A percentile compares a stretch with the other conserved stretches of the same genome.
These are phyloP conservation scores for Dolichoris vasculosae DNA, from an alignment of 1,140 invertebrate species.

Conservation along the genomic window DNA sequence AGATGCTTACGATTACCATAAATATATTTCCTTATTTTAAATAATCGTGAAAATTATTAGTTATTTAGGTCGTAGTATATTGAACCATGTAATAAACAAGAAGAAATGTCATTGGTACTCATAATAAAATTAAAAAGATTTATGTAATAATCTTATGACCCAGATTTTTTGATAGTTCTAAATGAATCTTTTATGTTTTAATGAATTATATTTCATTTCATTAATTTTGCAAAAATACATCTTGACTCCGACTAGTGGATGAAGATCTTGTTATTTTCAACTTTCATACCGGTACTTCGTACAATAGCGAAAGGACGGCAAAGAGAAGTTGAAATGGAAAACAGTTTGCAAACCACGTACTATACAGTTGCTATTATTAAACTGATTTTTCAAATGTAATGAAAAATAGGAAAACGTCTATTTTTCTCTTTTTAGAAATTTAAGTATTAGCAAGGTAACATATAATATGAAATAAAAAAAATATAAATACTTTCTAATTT, in stretches of 20 bases:
- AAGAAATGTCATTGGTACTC: neutral
- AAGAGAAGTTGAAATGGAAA: conserved; percentile 7
- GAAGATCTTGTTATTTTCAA: conserved; percentile 36
- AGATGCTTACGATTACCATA: neutral
- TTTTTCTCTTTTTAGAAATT: too few species aligned
- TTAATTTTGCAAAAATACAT: too few species aligned
- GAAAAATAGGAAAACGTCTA: too few species aligned
- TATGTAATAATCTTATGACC: neutral
- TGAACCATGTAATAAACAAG: neutral
- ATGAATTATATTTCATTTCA: too few species aligned
- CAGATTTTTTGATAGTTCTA: neutral
- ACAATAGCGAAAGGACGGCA: neutral
- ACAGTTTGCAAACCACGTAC: conserved; percentile 25
- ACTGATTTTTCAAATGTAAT: too few species aligned
- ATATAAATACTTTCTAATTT: too few species aligned
- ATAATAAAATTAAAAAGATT: neutral
- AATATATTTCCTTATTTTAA: neutral
- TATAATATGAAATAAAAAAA: too few species aligned
- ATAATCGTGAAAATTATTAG: neutral
- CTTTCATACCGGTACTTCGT: neutral
- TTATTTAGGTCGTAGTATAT: neutral
- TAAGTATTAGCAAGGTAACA: too few species aligned
- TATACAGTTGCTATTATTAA: conserved; percentile 36
- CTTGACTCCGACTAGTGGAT: conserved; percentile 14
- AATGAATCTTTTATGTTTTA: neutral